phyloP scores from a whole-genome alignment of 53 echinoderm and acorn worm genomes.

The Hippasteria phrygiana region DNA sequence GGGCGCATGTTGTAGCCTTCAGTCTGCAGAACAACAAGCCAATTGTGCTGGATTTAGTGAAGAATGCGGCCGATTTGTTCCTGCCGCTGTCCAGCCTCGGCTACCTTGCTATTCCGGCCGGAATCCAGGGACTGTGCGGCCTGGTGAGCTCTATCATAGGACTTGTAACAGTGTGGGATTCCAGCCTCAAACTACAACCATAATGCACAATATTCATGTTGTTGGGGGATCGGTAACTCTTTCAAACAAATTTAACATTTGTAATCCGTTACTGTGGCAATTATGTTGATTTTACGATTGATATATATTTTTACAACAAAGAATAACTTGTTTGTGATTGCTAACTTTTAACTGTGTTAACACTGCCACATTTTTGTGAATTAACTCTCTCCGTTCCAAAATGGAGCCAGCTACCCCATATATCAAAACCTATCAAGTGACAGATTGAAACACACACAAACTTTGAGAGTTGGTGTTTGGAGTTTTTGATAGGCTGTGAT shows the following conservation, averaged over 20 bases:
- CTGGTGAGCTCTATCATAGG: conserved; percentile 85
- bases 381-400: too few relatives aligned
- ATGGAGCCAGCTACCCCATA: too few relatives aligned
- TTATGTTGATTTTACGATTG: not conserved
- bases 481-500: too few relatives aligned
- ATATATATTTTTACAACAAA: not conserved
- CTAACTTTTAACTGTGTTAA: not conserved
- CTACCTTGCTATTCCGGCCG: conserved; percentile 80
- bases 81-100: conserved; percentile 88
- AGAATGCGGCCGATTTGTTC: conserved; percentile 87
- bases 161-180: conserved; percentile 86
- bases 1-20: not conserved
- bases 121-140: conserved; percentile 86
- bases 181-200: conserved; percentile 77
- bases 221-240: not conserved
- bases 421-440: too few relatives aligned
- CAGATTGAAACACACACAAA: too few relatives aligned
- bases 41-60: conserved; percentile 84
- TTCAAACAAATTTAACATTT: too few relatives aligned
- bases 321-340: too few relatives aligned
- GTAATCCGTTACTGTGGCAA: not conserved
- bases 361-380: too few relatives aligned
- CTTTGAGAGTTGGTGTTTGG: too few relatives aligned
- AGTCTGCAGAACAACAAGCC: conserved; percentile 53
- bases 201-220: not conserved